Base-by-base conservation (phyloP, 2,113 vertebrate genomes). In the Tachysurus vachellii region DNA sequence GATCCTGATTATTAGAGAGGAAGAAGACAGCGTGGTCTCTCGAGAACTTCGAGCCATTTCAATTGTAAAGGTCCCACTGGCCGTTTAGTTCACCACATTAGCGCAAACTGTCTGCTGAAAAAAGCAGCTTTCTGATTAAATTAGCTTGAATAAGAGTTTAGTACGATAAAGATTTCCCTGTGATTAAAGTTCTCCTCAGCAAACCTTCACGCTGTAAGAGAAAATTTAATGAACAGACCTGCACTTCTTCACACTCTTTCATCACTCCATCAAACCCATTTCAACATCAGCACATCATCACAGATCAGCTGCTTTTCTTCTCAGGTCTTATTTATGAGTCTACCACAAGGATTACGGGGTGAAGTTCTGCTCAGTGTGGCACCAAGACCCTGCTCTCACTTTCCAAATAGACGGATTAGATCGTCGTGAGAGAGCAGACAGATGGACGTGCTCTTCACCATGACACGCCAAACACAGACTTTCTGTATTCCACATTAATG, bases 41-140 rank as follows among this genome's bases (percentile, higher is more conserved):
- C 81, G 90, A 91, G 92, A 93, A 89, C 91, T 88, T 82, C 89
- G 91, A 91, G 93, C 90, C 91, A 90, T 91, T 93, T 91, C 93
- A 93, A 94, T 94, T 93, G 93, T 89, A 94, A 94, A 94, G 93
- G 94, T 94, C 94, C 93, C 87, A 86, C 91, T 92, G 93, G 92
- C 91, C 17, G 14, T 8, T 54, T 19, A 21, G 36, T 71, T 71
- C 14, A 42, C 7, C 9, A 3, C 68, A 44, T 73, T 44, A 73
- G 17, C 36, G 3, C 36, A 4, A 73, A 36, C 8, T 23, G 16
- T 31, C 28, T 36, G 66, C 66, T 70, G 26, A 64, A n/a, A 5
- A n/a, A 68, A 28, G 12, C 14, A 10, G 31, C 16, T 21, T 73
- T 73, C 76, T n/a, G 53, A 80, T 66, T 19, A 62, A 61, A 36